A percentile compares a stretch with the other conserved stretches of the same genome.
These are phyloP conservation scores for Ericerus pela DNA, from an alignment of 1,140 invertebrate species.

Conservation along the genomic window DNA sequence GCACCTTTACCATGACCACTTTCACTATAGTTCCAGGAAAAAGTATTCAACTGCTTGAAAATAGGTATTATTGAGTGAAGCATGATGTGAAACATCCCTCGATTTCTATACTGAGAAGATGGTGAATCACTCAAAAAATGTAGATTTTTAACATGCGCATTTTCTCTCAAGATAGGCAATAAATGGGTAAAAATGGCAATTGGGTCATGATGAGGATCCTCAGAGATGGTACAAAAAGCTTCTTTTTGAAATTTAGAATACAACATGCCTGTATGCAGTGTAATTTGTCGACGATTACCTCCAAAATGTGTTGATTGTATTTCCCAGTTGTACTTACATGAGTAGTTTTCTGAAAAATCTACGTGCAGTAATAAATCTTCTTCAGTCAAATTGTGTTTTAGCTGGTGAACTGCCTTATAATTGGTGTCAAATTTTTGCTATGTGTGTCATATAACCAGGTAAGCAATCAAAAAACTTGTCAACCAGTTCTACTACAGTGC, in stretches of 20 bases:
- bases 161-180: constrained; percentile 25
- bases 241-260: constrained; percentile 21
- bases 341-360: constrained; percentile 30
- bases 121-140: constrained; percentile 18
- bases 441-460: constrained; percentile 21
- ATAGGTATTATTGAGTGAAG: not conserved
- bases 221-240: constrained; percentile 29
- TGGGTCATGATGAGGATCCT: constrained; percentile 28
- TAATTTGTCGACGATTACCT: constrained; percentile 25
- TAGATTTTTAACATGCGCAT: constrained; percentile 21
- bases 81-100: not conserved
- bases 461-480: constrained; percentile 15
- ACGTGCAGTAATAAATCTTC: constrained; percentile 26
- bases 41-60: not conserved
- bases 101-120: not conserved
- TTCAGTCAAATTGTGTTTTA: constrained; percentile 25
- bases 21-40: constrained; percentile 32
- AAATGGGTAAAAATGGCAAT: constrained; percentile 29
- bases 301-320: constrained; percentile 29
- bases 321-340: constrained; percentile 26
- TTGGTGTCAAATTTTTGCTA: constrained; percentile 25
- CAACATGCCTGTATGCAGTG: constrained; percentile 29
- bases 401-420: constrained; percentile 22
- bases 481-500: constrained; percentile 21
- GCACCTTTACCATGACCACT: constrained; percentile 34